phyloP scores from a whole-genome alignment of 2,113 vertebrate genomes.

The Tupaia chinensis region DNA sequence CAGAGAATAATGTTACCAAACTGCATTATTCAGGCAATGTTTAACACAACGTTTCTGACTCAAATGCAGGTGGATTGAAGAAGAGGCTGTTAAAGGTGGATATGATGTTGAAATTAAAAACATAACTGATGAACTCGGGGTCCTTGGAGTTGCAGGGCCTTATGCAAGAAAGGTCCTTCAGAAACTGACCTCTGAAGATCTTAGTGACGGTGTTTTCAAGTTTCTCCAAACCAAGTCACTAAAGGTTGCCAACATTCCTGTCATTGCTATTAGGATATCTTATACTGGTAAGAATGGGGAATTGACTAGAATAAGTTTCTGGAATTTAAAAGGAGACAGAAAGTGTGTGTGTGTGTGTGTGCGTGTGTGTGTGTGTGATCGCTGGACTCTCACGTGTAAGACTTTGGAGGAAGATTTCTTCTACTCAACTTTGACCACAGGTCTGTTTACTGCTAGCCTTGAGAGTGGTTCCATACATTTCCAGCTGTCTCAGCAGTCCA shows the following conservation, averaged over 20 bases:
- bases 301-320: not conserved
- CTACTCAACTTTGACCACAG: not conserved
- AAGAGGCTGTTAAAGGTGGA: constrained; percentile 85
- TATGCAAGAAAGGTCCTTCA: constrained; percentile 93
- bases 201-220: constrained; percentile 92
- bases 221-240: constrained; percentile 94
- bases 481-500: not conserved
- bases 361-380: too few species aligned
- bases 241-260: constrained; percentile 88
- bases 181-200: constrained; percentile 93
- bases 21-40: constrained; percentile 11
- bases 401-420: constrained; percentile 4
- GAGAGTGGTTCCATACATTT: not conserved
- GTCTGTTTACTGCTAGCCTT: not conserved
- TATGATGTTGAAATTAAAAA: constrained; percentile 93
- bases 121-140: constrained; percentile 93
- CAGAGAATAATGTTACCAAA: not conserved
- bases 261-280: constrained; percentile 96
- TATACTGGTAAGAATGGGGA: constrained; percentile 92
- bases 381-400: not conserved
- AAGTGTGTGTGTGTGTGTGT: not conserved
- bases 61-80: constrained; percentile 95
- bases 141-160: constrained; percentile 95
- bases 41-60: constrained; percentile 19
- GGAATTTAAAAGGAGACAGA: not conserved